Evolutionary conservation across 2,888 invertebrate species (phyloP), one percentile per base, ranked within the genome.

Genomic region (Amiota communis): DNA sequence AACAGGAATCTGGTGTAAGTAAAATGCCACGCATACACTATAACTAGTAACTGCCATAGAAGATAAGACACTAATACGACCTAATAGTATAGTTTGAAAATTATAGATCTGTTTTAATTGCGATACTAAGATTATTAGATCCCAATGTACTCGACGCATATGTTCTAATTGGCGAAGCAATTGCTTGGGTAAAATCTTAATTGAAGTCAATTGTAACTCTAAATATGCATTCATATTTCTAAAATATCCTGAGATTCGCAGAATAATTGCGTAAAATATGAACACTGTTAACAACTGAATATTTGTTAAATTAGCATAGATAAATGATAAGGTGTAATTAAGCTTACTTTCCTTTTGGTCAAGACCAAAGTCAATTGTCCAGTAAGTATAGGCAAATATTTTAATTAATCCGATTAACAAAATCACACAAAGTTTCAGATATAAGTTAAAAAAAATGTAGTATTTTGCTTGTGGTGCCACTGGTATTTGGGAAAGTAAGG

Each of bases 111-210:
- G 17, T n/a, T 68, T 49, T 6, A 68, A 13, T 0, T 36, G 51
- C 10, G 20, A 3, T 13, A 68, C 23, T 6, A 68, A 13, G 12
- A 17, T 68, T 11, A 53, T n/a, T 1, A 68, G 67, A 2, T 68
- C 12, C 67, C 67, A 68, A 48, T 68, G 67, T 23, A 36, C 51
- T 1, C 12, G 12, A 36, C 67, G 51, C 23, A 68, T 23, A 17
- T 4, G 8, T 9, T 68, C 23, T 20, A 68, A 23, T 6, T 68
- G n/a, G 6, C n/a, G 8, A 10, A 13, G 13, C 11, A 68, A 15
- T 23, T 53, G 12, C 0, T 51, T 11, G 15, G 9, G 11, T 3
- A 6, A 68, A 12, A 20, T 9, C 17, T 53, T 20, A 9, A 13
- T 8, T 0, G 11, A 13, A 13, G 11, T 49, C 12, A 63, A 46